Conservation (phyloP, 2,113 vertebrate species). For the Hippocampus guttulatus region DNA sequence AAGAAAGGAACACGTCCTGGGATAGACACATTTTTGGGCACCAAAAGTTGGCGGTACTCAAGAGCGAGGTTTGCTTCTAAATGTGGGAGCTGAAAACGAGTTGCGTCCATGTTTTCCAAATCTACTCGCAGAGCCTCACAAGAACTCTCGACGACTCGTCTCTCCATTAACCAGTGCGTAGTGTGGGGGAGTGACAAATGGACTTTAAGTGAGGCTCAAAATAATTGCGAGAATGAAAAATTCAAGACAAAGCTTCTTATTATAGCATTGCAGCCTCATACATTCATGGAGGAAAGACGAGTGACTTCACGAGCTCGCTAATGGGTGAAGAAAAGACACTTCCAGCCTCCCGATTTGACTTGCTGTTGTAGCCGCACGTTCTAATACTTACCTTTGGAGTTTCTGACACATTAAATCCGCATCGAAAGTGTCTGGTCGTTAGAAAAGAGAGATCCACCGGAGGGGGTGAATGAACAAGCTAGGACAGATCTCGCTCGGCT, state of each 20-base stretch:
- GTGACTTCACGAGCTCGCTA: slow-evolving; percentile 54
- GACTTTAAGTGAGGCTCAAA: slow-evolving; percentile 50
- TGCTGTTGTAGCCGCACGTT: slow-evolving; percentile 40
- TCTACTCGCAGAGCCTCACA: slow-evolving; percentile 4
- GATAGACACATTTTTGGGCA: neutral
- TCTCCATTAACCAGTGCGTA: slow-evolving; percentile 50
- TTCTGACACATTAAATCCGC: slow-evolving; percentile 15
- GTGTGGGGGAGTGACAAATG: slow-evolving; percentile 48
- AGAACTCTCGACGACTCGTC: slow-evolving; percentile 25
- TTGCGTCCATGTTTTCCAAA: neutral
- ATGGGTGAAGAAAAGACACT: slow-evolving; percentile 49
- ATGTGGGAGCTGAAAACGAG: neutral
- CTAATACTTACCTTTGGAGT: slow-evolving; percentile 31
- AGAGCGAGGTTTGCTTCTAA: neutral
- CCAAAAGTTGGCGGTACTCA: neutral
- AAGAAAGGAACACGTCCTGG: slow-evolving; percentile 13
- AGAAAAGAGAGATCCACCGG: slow-evolving; percentile 21
- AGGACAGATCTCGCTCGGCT: slow-evolving; percentile 38
- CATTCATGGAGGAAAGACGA: slow-evolving; percentile 56
- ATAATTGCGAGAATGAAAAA: slow-evolving; percentile 70
- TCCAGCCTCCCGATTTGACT: slow-evolving; percentile 34
- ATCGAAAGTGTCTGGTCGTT: slow-evolving; percentile 20
- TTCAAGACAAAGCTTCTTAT: slow-evolving; percentile 66
- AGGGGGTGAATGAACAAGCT: slow-evolving; percentile 25
- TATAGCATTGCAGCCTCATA: slow-evolving; percentile 62